Evolutionary conservation across 64 coral and sea anemone genomes (phyloP).

Genomic region (Pachyseris speciosa): DNA sequence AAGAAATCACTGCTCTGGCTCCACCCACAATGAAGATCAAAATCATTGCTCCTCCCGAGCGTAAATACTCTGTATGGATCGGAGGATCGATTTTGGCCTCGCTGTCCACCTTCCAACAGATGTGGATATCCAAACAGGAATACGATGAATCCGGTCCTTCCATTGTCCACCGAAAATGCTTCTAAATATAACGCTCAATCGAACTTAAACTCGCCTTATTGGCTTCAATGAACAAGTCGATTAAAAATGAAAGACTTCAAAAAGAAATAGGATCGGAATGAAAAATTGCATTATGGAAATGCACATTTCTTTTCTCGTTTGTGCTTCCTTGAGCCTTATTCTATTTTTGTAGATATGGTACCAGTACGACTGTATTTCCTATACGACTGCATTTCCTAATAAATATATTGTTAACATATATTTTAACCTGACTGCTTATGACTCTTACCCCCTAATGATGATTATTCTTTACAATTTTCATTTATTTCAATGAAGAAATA

Average conservation of each 20-base stretch:
- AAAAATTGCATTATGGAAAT: neutral
- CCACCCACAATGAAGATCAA: slow-evolving; percentile 33
- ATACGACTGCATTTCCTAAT: slow-evolving; percentile 28
- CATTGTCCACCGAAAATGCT: slow-evolving; percentile 46
- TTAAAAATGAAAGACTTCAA: neutral
- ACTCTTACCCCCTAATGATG: too few relatives aligned
- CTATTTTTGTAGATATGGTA: slow-evolving; percentile 49
- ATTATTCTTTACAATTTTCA: too few relatives aligned
- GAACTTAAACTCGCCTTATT: neutral
- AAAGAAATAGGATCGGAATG: neutral
- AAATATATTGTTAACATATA: neutral
- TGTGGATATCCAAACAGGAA: slow-evolving; percentile 66
- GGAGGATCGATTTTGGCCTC: slow-evolving; percentile 57
- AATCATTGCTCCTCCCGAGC: slow-evolving; percentile 58
- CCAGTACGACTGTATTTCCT: slow-evolving; percentile 16
- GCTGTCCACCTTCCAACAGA: slow-evolving; percentile 61
- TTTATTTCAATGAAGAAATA: too few relatives aligned
- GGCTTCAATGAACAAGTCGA: neutral
- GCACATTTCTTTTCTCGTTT: slow-evolving; percentile 1
- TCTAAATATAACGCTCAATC: neutral
- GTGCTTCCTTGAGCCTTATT: neutral
- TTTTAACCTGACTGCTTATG: neutral
- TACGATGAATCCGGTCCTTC: slow-evolving; percentile 52
- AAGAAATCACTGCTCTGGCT: slow-evolving; percentile 56
- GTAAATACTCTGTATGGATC: slow-evolving; percentile 67